Base-by-base conservation (phyloP, 2,113 vertebrate genomes). In the Lagopus leucura region DNA sequence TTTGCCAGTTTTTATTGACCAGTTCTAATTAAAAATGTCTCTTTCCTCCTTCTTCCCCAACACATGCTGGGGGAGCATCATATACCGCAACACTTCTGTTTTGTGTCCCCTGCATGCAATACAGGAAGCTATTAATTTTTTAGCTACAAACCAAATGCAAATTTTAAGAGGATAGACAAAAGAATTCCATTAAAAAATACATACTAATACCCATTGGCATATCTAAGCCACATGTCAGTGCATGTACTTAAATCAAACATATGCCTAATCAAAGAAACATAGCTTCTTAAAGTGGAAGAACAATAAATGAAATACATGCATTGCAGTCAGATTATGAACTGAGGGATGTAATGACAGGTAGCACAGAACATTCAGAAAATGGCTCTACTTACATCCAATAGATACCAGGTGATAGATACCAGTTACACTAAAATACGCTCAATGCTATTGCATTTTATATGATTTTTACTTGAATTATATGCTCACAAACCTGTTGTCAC, bases 401-500 rank as follows among this genome's bases (percentile, higher is more conserved):
- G 38, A 38, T 38, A 38, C 38, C 38, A 38, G 28, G 14, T 34
- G 47, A 36, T 6, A 42, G 40, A 57, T 25, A 43, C 17, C 36
- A 34, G 48, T 65, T 47, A 66, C 43, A 40, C 21, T 42, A 30
- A 36, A 48, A 40, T 38, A 48, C 36, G 13, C 27, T 60, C 13
- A 22, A 80, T 93, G 78, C 8, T 79, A 76, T 14, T 74, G 36
- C 47, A 90, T 83, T 94, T 92, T 57, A 94, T 71, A 82, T 36
- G 86, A 66, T 48, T 58, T 78, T 22, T 52, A 95, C 76, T 89
- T 66, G 13, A 96, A 95, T 71, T 61, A 95, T 34, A 8, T 28
- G 92, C 83, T 93, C 86, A 98, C 99, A 98, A 98, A 99, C 99
- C 99, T 99, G 97, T 99, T 99, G 95, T 99, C 99, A 95, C 99